phyloP scores from a whole-genome alignment of 2,113 vertebrate genomes.

The Cyrtonyx montezumae region DNA sequence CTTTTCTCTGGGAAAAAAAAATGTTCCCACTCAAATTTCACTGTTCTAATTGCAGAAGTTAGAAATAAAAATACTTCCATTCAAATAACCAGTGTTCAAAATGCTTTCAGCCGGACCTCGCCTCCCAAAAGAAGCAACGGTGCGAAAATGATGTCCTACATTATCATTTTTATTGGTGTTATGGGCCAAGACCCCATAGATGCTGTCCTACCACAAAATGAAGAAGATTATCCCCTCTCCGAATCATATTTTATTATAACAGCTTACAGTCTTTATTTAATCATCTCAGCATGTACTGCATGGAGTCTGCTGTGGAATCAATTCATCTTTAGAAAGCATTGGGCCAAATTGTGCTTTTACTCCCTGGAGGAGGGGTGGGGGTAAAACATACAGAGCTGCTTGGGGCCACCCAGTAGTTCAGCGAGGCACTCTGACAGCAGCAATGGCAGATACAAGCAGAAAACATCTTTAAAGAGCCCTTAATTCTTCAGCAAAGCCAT shows the following conservation, averaged over 20 bases:
- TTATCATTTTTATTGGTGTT: neutral
- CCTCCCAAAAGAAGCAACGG: neutral
- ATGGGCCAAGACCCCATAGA: slow-evolving; percentile 19
- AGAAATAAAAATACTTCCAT: slow-evolving; percentile 57
- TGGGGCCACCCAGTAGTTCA: slow-evolving; percentile 65
- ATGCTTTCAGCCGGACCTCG: slow-evolving; percentile 35
- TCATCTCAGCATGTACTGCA: slow-evolving; percentile 41
- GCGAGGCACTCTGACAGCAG: neutral
- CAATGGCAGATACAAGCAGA: slow-evolving; percentile 41
- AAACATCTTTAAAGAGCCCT: slow-evolving; percentile 53
- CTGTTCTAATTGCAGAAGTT: slow-evolving; percentile 61
- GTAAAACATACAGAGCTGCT: slow-evolving; percentile 59
- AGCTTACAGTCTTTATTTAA: slow-evolving; percentile 46
- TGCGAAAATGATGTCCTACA: neutral
- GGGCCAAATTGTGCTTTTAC: slow-evolving; percentile 46
- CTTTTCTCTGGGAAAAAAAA: slow-evolving; percentile 5
- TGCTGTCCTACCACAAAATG: neutral
- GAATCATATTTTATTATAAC: slow-evolving; percentile 39
- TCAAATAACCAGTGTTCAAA: slow-evolving; percentile 38
- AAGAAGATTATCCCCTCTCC: slow-evolving; percentile 23
- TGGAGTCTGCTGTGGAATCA: slow-evolving; percentile 24
- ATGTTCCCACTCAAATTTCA: slow-evolving; percentile 45
- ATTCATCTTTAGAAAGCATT: slow-evolving; percentile 44
- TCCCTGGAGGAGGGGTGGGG: slow-evolving; percentile 36
- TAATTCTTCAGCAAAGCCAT: slow-evolving; percentile 50